phyloP scores from a whole-genome alignment of 2,797 vertebrate species.

The Cryptoprocta ferox region DNA sequence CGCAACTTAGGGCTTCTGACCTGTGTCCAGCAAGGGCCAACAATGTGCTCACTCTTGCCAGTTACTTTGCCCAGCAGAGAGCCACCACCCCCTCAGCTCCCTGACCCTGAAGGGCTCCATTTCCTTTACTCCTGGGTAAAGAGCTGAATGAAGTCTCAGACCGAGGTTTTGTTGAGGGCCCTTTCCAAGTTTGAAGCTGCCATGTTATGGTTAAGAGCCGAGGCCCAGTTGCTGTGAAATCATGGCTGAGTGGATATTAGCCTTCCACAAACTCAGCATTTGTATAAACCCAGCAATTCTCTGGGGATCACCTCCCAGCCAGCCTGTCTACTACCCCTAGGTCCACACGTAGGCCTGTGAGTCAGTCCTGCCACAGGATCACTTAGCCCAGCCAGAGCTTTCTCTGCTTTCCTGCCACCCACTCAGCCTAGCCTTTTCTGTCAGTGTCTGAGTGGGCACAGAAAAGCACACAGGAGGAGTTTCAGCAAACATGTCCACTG shows the following conservation, averaged over 20 bases:
- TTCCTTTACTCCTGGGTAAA: constrained; percentile 1
- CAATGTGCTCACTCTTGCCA: background rate
- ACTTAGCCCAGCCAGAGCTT: background rate
- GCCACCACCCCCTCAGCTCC: background rate
- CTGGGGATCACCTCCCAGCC: background rate
- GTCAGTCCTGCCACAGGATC: background rate
- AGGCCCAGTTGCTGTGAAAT: constrained; percentile 16
- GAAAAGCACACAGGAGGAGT: background rate
- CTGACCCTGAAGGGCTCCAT: background rate
- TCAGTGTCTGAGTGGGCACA: background rate
- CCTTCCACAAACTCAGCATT: background rate
- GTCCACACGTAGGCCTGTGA: background rate
- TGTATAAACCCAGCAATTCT: background rate
- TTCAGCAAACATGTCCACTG: background rate
- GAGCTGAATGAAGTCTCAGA: background rate
- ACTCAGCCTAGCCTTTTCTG: background rate
- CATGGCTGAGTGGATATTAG: background rate
- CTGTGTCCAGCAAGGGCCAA: background rate
- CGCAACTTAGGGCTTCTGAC: background rate
- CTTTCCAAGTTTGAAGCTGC: background rate
- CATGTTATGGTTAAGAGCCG: constrained; percentile 41
- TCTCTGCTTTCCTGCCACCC: background rate
- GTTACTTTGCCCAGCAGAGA: background rate
- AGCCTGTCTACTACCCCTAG: background rate
- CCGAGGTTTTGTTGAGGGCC: background rate